Percentiles rank a stretch among this genome's conserved stretches.
Evolutionary conservation across 2,113 vertebrate genomes (phyloP).

Genomic region (Cyrtonyx montezumae): DNA sequence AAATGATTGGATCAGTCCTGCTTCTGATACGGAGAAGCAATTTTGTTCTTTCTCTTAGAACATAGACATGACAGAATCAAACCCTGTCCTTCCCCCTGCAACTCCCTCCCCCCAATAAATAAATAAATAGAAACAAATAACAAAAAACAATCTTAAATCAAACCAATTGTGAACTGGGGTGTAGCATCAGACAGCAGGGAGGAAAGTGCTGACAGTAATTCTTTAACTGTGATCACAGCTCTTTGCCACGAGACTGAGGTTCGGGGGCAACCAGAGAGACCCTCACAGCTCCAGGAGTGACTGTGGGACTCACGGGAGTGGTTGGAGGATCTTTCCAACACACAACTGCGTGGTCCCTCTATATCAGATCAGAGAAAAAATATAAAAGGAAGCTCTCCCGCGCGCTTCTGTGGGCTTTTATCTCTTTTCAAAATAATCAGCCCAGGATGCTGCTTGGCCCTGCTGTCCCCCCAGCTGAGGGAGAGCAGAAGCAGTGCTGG

Average conservation of each 20-base stretch:
- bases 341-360: background rate
- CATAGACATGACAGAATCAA: background rate
- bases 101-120: accelerated
- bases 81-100: background rate
- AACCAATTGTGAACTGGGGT: accelerated
- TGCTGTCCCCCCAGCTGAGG: background rate
- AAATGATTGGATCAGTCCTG: background rate
- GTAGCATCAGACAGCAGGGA: background rate
- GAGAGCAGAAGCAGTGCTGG: background rate
- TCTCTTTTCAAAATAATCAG: background rate
- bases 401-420: background rate
- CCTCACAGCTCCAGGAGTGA: background rate
- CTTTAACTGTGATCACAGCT: background rate
- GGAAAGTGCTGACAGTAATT: background rate
- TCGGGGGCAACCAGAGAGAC: background rate
- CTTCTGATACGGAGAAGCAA: background rate
- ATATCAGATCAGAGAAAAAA: slow-evolving; percentile 51
- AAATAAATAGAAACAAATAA: background rate
- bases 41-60: background rate
- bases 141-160: too few species aligned
- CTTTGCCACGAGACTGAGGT: background rate
- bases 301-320: background rate
- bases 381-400: slow-evolving; percentile 32
- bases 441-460: background rate
- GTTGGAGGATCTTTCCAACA: background rate